Evolutionary conservation across 1,140 invertebrate genomes (phyloP), one percentile per base, ranked within the genome.

Genomic region (Grapholita molesta): DNA sequence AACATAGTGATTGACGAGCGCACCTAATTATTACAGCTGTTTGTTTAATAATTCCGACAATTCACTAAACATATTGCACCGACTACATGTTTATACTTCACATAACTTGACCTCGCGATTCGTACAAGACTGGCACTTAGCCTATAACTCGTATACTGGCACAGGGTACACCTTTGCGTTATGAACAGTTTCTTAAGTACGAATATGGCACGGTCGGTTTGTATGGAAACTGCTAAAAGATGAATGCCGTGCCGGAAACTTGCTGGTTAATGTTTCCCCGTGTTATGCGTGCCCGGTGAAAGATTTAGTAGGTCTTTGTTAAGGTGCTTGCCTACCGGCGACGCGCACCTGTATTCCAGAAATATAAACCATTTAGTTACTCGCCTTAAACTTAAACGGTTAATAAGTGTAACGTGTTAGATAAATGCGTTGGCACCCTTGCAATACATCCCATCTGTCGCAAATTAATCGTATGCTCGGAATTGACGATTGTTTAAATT

Each of bases 1-100:
- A 48, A 48, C 18, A 48, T 18, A 48, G n/a, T 48, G 15, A 48
- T 48, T 48, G 42, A 48, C 42, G 42, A 48, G 42, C 42, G 42
- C 42, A 48, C 42, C 42, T 48, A 48, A 48, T 48, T 48, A 48
- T 48, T 48, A 48, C 42, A 48, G 18, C 42, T 48, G 42, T 48
- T 48, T 48, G 42, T 18, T 48, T 48, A 48, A 48, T 48, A 48
- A 48, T 48, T 48, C 18, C 18, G 42, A 18, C 42, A 21, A 48
- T 48, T 48, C 18, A 48, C 42, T 0, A 48, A 48, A 38, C 35
- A 9, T 9, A n/a, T 38, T 38, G 3, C 35, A 2, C 3, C 2
- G 12, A 38, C 35, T 38, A 9, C 1, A n/a, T 1, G 1, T 15
- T 2, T 2, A 12, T 38, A 2, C 1, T 18, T 21, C 8, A 48